phyloP scores from a whole-genome alignment of 2,797 vertebrate species.

The Propithecus deckenii region DNA sequence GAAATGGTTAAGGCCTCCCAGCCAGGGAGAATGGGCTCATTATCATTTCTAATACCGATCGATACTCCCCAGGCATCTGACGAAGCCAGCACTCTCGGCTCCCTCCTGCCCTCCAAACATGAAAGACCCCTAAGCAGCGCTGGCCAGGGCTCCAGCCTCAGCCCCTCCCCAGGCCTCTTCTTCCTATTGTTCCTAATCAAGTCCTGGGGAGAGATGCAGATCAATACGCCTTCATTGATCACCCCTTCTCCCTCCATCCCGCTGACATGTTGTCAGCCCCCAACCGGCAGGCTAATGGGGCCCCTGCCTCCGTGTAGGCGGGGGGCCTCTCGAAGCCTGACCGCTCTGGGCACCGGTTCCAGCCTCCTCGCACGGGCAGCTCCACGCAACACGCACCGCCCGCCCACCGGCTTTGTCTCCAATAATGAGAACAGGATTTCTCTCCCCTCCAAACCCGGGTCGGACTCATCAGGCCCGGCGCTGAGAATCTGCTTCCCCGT shows the following conservation, averaged over 20 bases:
- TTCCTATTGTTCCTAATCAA: slow-evolving; percentile 49
- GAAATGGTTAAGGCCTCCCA: slow-evolving; percentile 82
- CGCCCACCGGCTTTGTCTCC: slow-evolving; percentile 84
- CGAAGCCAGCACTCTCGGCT: slow-evolving; percentile 55
- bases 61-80: slow-evolving; percentile 82
- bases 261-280: slow-evolving; percentile 80
- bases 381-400: slow-evolving; percentile 81
- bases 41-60: slow-evolving; percentile 87
- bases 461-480: slow-evolving; percentile 80
- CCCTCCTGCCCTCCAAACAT: slow-evolving; percentile 67
- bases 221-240: slow-evolving; percentile 79
- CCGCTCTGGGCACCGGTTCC: slow-evolving; percentile 79
- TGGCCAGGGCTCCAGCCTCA: background rate
- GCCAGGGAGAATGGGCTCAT: slow-evolving; percentile 83
- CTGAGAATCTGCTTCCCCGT: slow-evolving; percentile 68
- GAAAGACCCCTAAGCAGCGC: slow-evolving; percentile 71
- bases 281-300: background rate
- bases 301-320: slow-evolving; percentile 67
- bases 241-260: background rate
- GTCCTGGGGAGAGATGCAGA: slow-evolving; percentile 55
- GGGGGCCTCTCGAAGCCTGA: slow-evolving; percentile 78
- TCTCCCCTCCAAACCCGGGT: slow-evolving; percentile 78
- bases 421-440: slow-evolving; percentile 81
- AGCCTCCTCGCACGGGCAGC: slow-evolving; percentile 79
- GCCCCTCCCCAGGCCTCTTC: background rate